Conservation (phyloP, 1,140 invertebrate genomes). For the Philotrypesis tridentata region DNA sequence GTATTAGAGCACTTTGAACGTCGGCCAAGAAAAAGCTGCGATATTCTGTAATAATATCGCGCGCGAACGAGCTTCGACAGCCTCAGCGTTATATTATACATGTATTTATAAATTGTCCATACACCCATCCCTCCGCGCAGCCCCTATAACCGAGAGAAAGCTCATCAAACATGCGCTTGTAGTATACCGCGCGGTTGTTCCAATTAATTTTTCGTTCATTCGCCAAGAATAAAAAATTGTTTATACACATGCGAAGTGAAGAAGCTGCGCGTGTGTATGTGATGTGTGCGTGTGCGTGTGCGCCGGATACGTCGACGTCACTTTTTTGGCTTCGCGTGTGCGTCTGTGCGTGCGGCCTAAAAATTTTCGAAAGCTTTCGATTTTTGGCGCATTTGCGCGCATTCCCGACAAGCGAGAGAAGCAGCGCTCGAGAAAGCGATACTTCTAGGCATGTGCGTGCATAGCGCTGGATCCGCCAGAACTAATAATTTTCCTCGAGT, state of each 20-base stretch:
- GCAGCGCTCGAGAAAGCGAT: too few relatives aligned
- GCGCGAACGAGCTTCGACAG: slow-evolving; percentile 1
- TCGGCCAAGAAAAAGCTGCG: slow-evolving; percentile 37
- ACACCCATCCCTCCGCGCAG: too few relatives aligned
- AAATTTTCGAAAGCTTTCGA: too few relatives aligned
- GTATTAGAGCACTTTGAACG: slow-evolving; percentile 15
- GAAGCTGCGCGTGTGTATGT: neutral
- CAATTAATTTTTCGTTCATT: slow-evolving; percentile 46
- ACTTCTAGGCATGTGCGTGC: slow-evolving; percentile 16
- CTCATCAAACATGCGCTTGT: slow-evolving; percentile 20
- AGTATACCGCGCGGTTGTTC: slow-evolving; percentile 34
- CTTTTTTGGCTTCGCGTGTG: neutral
- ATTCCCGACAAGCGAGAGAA: too few relatives aligned
- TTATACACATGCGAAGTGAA: neutral
- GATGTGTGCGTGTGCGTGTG: neutral
- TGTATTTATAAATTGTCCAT: neutral
- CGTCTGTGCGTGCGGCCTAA: too few relatives aligned
- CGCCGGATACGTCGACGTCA: neutral
- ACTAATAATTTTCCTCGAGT: slow-evolving; percentile 3
- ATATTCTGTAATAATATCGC: slow-evolving; percentile 34
- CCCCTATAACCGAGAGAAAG: neutral
- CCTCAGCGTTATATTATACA: neutral
- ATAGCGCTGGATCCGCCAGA: too few relatives aligned
- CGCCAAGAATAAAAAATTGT: slow-evolving; percentile 25
- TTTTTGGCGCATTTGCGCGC: neutral